Base-by-base conservation (phyloP, 2,888 invertebrate genomes). In the Volucella bombylans region DNA sequence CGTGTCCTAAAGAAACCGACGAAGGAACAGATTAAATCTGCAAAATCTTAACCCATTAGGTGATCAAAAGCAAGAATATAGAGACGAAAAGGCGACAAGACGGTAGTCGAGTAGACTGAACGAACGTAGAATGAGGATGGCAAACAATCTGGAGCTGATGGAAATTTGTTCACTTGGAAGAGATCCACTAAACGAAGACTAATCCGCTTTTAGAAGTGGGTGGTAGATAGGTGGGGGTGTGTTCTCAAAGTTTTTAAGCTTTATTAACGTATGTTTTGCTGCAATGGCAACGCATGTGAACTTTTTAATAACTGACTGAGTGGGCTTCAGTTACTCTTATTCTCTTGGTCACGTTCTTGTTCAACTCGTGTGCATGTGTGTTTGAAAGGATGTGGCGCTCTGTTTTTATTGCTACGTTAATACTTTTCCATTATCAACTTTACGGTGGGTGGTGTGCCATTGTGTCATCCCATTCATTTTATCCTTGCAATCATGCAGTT, bases 121-220 rank as follows among this genome's bases (percentile, higher is more conserved):
- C 11, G 15, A 52, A 31, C 18, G 31, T 6, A 50, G 59, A 31
- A 14, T 59, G 59, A 43, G 38, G 57, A 69, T 49, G 83, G 73
- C 73, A 79, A 79, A 74, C 78, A 78, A 71, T 72, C 61, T 62
- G 65, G 54, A 41, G 50, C 43, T 50, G 71, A 86, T 76, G 77
- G 67, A 87, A 86, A 78, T 68, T 86, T 77, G 74, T 78, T 87
- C 87, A 83, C 71, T 86, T 83, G 87, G 83, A 87, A 86, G 78
- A 72, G 80, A 76, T 86, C 67, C 67, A 80, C 78, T 78, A 83
- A 87, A 81, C 64, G 83, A 78, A 67, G 64, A 67, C 76, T 81
- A 83, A 87, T 86, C 82, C 80, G 82, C 55, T 74, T 86, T 82
- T 39, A 15, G 62, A 62, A 49, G 31, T 61, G n/a, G 14, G 23